phyloP scores from a whole-genome alignment of 1,140 invertebrate genomes.

The Samia ricini region DNA sequence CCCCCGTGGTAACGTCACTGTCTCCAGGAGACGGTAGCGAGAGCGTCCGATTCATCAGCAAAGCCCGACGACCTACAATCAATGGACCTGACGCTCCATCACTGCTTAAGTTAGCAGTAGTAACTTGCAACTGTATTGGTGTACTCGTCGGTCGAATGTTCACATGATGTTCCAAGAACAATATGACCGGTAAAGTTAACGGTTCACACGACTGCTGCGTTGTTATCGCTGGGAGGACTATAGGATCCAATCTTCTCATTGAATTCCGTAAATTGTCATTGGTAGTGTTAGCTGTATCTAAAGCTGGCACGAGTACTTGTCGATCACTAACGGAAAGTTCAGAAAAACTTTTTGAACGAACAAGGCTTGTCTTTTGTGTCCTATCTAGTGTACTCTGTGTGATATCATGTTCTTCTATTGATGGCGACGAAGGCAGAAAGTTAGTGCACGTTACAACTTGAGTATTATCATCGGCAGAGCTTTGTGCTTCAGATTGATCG shows the following conservation, averaged over 20 bases:
- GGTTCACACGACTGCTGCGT: conserved; percentile 52
- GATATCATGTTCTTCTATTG: conserved; percentile 39
- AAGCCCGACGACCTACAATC: conserved; percentile 61
- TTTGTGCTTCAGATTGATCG: conserved; percentile 38
- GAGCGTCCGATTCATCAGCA: conserved; percentile 65
- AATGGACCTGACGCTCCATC: conserved; percentile 60
- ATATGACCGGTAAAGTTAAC: conserved; percentile 65
- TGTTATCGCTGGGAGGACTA: conserved; percentile 57
- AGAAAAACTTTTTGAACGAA: conserved; percentile 65
- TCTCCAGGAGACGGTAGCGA: conserved; percentile 64
- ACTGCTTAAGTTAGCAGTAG: conserved; percentile 63
- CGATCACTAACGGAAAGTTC: conserved; percentile 45
- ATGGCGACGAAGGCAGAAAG: conserved; percentile 30
- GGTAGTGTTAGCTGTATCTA: conserved; percentile 50
- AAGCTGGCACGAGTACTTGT: conserved; percentile 34
- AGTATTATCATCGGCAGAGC: conserved; percentile 63
- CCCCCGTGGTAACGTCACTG: conserved; percentile 52
- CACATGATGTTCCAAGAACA: conserved; percentile 69
- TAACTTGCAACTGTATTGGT: conserved; percentile 71
- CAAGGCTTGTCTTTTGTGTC: conserved; percentile 35
- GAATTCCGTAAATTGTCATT: conserved; percentile 63
- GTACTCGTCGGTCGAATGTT: conserved; percentile 67
- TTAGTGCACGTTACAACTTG: conserved; percentile 53
- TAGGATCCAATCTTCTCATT: conserved; percentile 68
- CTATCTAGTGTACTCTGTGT: conserved; percentile 28